Percentiles rank a stretch among this genome's conserved stretches.
Conservation (phyloP, 2,797 vertebrate species). For the Cichlasoma orientale region DNA sequence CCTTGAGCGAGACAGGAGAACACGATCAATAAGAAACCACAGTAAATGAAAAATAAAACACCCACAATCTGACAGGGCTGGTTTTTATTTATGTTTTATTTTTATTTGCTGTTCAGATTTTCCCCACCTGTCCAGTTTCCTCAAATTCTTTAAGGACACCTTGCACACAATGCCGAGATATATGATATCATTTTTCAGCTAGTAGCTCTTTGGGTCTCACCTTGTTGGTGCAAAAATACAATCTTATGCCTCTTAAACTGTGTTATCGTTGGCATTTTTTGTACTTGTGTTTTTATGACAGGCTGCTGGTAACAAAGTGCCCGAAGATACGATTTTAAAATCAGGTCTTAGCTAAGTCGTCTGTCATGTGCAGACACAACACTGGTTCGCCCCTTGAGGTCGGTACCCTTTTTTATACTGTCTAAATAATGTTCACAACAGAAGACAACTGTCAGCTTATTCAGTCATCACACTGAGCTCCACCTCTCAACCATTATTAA, state of each 20-base stretch:
- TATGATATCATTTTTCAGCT: background rate
- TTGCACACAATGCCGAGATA: background rate
- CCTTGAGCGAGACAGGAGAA: constrained; percentile 68
- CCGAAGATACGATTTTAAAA: background rate
- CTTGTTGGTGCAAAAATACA: background rate
- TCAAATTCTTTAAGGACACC: background rate
- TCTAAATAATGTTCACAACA: background rate
- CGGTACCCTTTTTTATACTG: background rate
- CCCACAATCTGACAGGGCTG: too few relatives aligned
- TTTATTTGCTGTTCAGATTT: background rate
- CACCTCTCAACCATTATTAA: background rate
- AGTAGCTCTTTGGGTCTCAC: background rate
- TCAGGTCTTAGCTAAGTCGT: background rate
- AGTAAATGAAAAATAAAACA: background rate
- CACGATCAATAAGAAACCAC: background rate
- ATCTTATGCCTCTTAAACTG: too few relatives aligned
- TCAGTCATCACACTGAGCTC: background rate
- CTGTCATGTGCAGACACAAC: background rate
- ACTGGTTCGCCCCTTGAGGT: background rate
- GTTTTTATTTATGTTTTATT: too few relatives aligned
- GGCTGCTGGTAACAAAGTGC: background rate
- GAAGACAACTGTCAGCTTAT: accelerated
- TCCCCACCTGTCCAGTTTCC: too few relatives aligned
- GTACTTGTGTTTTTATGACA: too few relatives aligned
- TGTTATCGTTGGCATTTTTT: too few relatives aligned